Evolutionary conservation across 2,888 invertebrate species (phyloP).

Genomic region (Galeruca laticollis): DNA sequence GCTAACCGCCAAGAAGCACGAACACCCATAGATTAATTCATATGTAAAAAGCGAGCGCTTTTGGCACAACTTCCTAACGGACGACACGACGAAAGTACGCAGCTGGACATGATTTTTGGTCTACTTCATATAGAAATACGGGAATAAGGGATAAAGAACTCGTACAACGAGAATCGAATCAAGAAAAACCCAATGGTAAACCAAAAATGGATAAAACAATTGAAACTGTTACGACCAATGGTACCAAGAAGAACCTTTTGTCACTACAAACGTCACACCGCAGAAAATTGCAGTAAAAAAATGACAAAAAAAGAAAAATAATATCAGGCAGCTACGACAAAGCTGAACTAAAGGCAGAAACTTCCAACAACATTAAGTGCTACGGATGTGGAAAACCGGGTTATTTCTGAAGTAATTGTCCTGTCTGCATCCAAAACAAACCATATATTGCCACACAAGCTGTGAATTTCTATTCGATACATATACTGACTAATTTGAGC

Average conservation of each 20-base stretch:
- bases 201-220: background rate
- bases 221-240: background rate
- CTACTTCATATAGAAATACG: conserved; percentile 2
- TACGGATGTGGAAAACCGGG: no score
- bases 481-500: background rate
- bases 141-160: background rate
- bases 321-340: conserved; percentile 19
- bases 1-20: conserved; percentile 32
- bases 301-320: conserved; percentile 7
- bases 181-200: background rate
- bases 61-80: conserved; percentile 41
- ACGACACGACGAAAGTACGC: conserved; percentile 43
- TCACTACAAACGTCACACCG: conserved; percentile 17
- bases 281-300: conserved; percentile 7
- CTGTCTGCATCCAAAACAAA: no score
- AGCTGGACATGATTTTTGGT: conserved; percentile 44
- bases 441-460: no score
- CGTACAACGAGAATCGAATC: background rate
- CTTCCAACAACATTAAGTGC: no score
- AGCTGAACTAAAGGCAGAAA: conserved; percentile 16
- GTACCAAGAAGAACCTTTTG: conserved; percentile 19
- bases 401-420: no score
- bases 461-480: conserved; percentile 17
- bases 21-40: conserved; percentile 38
- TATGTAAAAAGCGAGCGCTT: conserved; percentile 44